Base-by-base conservation (phyloP, 2,888 invertebrate genomes). In the Plagiodera versicolora region DNA sequence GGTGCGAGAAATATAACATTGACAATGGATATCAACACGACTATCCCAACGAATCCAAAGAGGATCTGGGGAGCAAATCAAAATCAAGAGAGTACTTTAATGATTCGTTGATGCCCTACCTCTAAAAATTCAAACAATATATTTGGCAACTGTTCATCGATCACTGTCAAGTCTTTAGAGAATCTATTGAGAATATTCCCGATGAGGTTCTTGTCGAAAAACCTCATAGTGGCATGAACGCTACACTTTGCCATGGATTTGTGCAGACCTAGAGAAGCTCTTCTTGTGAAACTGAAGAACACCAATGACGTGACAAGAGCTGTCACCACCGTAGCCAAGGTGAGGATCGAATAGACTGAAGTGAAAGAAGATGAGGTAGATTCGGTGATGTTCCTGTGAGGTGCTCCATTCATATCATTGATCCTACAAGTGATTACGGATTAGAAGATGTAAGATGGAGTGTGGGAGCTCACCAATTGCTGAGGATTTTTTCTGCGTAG, bases 131-230 rank as follows among this genome's bases (percentile, higher is more conserved):
- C 69, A 39, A 63, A 68, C 11, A 69, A n/a, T 11, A 61, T 61
- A 50, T 63, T 65, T 8, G 70, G 70, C 30, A 68, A 59, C 14
- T 62, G 50, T 56, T 83, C 83, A 1, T 91, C 92, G 16, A 84
- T 77, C 17, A 84, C 81, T 0, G 91, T 90, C 90, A 91, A 91
- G 0, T 84, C 83, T 11, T 84, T 81, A n/a, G 86, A 86, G 46
- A 90, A 90, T 72, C 87, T 85, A 73, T 87, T 87, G 10, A 72
- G 53, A 20, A 72, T 69, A 44, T 68, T 71, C 11, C 72, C 72
- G 24, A 71, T 63, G 19, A 46, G 83, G 83, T 5, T 83, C 1
- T 49, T 58, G 50, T 72, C 69, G 49, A 70, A 71, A 52, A 71
- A 72, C 0, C 32, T 24, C 69, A 83, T 32, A 79, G 77, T 10